A percentile compares a stretch with the other conserved stretches of the same genome.
phyloP scores from a whole-genome alignment of 2,797 vertebrate species.

The Sebastes paucispinis region DNA sequence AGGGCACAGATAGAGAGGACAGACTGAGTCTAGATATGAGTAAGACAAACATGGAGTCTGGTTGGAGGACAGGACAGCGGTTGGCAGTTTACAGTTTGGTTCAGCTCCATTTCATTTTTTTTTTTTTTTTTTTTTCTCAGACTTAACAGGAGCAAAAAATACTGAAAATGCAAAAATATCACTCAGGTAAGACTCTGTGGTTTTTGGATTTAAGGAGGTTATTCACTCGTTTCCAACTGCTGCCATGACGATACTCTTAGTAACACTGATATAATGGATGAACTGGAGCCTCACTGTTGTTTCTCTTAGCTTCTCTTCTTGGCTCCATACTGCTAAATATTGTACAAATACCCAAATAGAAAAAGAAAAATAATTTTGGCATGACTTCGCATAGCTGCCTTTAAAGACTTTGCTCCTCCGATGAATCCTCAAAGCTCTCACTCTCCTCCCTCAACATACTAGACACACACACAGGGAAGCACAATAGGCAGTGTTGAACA shows the following conservation, averaged over 20 bases:
- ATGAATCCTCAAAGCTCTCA: slow-evolving; percentile 1
- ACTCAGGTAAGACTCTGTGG: slow-evolving; percentile 47
- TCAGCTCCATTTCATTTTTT: slow-evolving; percentile 18
- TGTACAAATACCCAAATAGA: slow-evolving; percentile 31
- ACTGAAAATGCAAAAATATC: slow-evolving; percentile 29
- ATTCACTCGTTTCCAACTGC: slow-evolving; percentile 1
- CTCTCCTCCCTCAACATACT: background rate
- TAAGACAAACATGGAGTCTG: slow-evolving; percentile 29
- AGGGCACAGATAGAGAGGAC: slow-evolving; percentile 38
- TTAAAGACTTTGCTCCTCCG: slow-evolving; percentile 34
- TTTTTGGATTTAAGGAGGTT: slow-evolving; percentile 22
- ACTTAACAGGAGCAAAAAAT: slow-evolving; percentile 18
- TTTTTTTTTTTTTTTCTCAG: background rate
- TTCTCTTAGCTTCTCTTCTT: background rate
- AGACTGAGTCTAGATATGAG: slow-evolving; percentile 4
- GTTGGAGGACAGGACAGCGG: background rate
- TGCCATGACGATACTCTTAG: slow-evolving; percentile 3
- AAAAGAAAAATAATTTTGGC: slow-evolving; percentile 55
- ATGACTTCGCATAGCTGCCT: slow-evolving; percentile 68
- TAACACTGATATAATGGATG: slow-evolving; percentile 43
- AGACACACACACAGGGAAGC: slow-evolving; percentile 16
- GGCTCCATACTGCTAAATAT: slow-evolving; percentile 12
- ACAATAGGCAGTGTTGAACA: slow-evolving; percentile 40
- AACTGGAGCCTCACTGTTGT: background rate
- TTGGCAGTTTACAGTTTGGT: slow-evolving; percentile 33